Percentiles rank a stretch among this genome's conserved stretches.
phyloP scores from a whole-genome alignment of 2,797 vertebrate species.

The Danio aesculapii region DNA sequence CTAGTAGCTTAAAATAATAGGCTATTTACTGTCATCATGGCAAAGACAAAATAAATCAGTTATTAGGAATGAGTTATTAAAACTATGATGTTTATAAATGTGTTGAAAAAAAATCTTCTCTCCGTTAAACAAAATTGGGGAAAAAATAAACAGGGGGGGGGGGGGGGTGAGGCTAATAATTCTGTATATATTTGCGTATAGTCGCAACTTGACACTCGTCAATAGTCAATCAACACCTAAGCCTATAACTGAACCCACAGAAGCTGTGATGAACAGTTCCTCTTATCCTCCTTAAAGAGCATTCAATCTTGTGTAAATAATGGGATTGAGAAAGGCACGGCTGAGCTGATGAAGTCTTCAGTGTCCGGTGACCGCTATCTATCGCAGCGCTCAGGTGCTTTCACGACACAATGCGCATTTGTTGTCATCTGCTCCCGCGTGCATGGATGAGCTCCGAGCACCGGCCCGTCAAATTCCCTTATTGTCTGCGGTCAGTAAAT shows the following conservation, averaged over 20 bases:
- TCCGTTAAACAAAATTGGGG: too few relatives aligned
- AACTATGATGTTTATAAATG: too few relatives aligned
- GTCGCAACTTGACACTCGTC: slow-evolving; percentile 29
- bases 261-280: slow-evolving; percentile 45
- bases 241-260: slow-evolving; percentile 20
- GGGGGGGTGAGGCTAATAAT: too few relatives aligned
- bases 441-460: slow-evolving; percentile 46
- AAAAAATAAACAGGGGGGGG: too few relatives aligned
- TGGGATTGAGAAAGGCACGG: slow-evolving; percentile 26
- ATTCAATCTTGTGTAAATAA: slow-evolving; percentile 46
- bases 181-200: too few relatives aligned
- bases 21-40: too few relatives aligned
- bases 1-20: too few relatives aligned
- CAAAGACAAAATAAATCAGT: too few relatives aligned
- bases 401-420: slow-evolving; percentile 66
- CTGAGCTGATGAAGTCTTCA: slow-evolving; percentile 21
- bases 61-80: too few relatives aligned
- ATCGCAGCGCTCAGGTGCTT: slow-evolving; percentile 55
- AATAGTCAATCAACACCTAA: slow-evolving; percentile 22
- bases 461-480: slow-evolving; percentile 65
- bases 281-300: slow-evolving; percentile 13
- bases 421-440: slow-evolving; percentile 53
- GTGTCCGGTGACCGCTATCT: slow-evolving; percentile 48
- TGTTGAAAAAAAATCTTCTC: too few relatives aligned
- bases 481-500: slow-evolving; percentile 67